Base-by-base conservation (phyloP, 2,888 invertebrate species). In the Harpalus rubripes region DNA sequence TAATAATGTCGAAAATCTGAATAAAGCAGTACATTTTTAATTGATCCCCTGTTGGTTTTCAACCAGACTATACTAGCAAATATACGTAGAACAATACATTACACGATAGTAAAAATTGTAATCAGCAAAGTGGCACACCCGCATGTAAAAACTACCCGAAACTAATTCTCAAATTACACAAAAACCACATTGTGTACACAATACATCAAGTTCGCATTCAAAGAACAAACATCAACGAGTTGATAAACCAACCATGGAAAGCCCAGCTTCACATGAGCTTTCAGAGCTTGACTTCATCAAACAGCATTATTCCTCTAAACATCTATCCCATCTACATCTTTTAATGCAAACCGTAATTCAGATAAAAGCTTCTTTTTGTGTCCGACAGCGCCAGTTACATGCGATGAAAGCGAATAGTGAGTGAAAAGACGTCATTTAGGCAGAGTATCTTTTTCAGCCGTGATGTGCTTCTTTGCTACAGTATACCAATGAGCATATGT, bases 401-500 rank as follows among this genome's bases (percentile, higher is more conserved):
- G 18, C 61, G 80, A 80, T 80, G 80, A 61, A 80, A 32, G 78
- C 78, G 72, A 78, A 26, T 86, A 86, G 86, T 85, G 85, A 86
- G 86, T 86, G 86, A 87, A 87, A 87, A 78, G 78, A 74, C 78
- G 85, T 87, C 87, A 87, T 87, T 87, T 87, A 87, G 87, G 86
- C 87, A 86, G 87, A 87, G 87, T 87, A 86, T 87, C 87, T 83
- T 80, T 80, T 80, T 80, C 80, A 16, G 80, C 61, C 80, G 61
- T 80, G 32, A 61, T 63, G 32, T 80, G 80, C 80, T 80, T 63
- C 80, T 63, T 80, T 80, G 63, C 32, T 52, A 32, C 32, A 32
- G 32, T 6, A 32, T 5, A 32, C 3, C 32, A 5, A 32, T 32
- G 32, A 1, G 26, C 15, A n/a, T 7, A 65, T 68, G 68, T 68